A percentile compares a stretch with the other conserved stretches of the same genome.
These are phyloP conservation scores for Exephanes ischioxanthus DNA, from an alignment of 2,888 invertebrate genomes.

Conservation along the genomic window DNA sequence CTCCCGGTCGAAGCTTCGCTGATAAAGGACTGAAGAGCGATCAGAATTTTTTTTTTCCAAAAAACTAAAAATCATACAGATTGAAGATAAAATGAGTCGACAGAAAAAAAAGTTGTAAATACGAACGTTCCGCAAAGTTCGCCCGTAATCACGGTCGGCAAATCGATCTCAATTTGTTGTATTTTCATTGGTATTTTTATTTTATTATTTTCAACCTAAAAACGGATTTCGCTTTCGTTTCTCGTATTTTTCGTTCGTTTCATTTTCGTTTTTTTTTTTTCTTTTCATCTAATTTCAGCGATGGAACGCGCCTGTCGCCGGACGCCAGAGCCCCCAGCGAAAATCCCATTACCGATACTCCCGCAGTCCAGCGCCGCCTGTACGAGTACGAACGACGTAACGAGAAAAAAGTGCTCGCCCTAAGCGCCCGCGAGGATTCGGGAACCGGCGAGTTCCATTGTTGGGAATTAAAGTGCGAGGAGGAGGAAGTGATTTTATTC, in stretches of 20 bases:
- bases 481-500: constrained; percentile 21
- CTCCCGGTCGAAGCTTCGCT: too few relatives aligned
- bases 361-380: constrained; percentile 25
- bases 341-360: constrained; percentile 63
- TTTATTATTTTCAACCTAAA: constrained; percentile 1
- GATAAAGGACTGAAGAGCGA: too few relatives aligned
- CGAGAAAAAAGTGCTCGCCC: constrained; percentile 72
- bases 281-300: constrained; percentile 80
- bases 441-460: constrained; percentile 20
- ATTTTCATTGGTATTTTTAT: constrained; percentile 8
- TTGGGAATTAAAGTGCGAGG: constrained; percentile 34
- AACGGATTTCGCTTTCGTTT: constrained; percentile 60
- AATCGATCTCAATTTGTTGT: neutral
- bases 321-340: constrained; percentile 71
- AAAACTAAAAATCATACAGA: too few relatives aligned
- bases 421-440: constrained; percentile 24
- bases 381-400: constrained; percentile 63
- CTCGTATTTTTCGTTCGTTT: constrained; percentile 73
- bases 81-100: too few relatives aligned
- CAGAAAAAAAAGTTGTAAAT: too few relatives aligned
- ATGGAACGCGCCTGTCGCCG: constrained; percentile 78
- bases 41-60: too few relatives aligned
- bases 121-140: neutral
- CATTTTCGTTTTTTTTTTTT: constrained; percentile 73
- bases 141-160: neutral